Percentiles rank a stretch among this genome's conserved stretches.
phyloP scores from a whole-genome alignment of 1,140 invertebrate genomes.

The Anoplolepis gracilipes region DNA sequence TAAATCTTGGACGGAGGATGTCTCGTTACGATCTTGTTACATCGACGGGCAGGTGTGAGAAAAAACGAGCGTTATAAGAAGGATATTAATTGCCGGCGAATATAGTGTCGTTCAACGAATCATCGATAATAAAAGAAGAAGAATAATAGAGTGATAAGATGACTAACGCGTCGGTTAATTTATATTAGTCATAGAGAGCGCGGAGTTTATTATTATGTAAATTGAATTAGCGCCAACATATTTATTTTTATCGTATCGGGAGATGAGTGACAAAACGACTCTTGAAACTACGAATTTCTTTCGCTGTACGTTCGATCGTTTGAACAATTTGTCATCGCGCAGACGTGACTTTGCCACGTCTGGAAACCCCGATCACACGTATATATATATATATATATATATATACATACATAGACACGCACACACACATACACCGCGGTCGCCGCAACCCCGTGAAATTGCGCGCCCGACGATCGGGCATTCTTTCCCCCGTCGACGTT shows the following conservation, averaged over 20 bases:
- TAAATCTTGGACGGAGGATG: slow-evolving; percentile 62
- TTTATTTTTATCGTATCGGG: slow-evolving; percentile 14
- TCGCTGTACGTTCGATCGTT: background rate
- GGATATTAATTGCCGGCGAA: slow-evolving; percentile 55
- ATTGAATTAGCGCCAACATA: slow-evolving; percentile 57
- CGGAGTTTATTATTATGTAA: slow-evolving; percentile 29
- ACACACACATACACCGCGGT: background rate
- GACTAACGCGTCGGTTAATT: slow-evolving; percentile 72
- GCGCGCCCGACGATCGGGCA: slow-evolving; percentile 43
- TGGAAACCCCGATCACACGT: background rate
- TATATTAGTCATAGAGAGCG: slow-evolving; percentile 44
- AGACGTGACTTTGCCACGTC: slow-evolving; percentile 3
- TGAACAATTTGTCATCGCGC: slow-evolving; percentile 34
- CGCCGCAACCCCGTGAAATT: slow-evolving; percentile 60
- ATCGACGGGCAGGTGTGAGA: slow-evolving; percentile 21
- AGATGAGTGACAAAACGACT: background rate
- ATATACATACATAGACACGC: no score
- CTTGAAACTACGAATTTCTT: background rate
- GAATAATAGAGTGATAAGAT: slow-evolving; percentile 28
- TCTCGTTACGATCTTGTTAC: slow-evolving; percentile 65
- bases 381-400: no score
- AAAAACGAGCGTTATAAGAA: slow-evolving; percentile 8
- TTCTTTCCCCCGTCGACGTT: slow-evolving; percentile 71
- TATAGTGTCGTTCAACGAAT: slow-evolving; percentile 22
- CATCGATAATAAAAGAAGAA: slow-evolving; percentile 58